phyloP scores from a whole-genome alignment of 1,140 invertebrate genomes.

The Drosophila sechellia region DNA sequence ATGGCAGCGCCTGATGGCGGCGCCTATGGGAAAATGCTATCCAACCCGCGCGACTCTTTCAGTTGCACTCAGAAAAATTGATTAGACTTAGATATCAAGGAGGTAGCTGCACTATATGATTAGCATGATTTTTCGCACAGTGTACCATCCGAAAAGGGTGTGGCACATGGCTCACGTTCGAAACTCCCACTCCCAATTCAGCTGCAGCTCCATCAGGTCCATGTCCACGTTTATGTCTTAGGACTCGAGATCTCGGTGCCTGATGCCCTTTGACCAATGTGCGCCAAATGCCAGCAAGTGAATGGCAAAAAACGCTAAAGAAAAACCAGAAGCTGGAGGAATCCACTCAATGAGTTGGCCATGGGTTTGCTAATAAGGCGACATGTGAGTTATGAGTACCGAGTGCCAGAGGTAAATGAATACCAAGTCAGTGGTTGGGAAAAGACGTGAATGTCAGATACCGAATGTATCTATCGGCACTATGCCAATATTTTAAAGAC shows the following conservation, averaged over 20 bases:
- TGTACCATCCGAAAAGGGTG: slow-evolving; percentile 2
- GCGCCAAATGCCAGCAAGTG: slow-evolving; percentile 46
- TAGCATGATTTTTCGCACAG: not conserved
- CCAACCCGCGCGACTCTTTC: not conserved
- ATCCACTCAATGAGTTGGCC: slow-evolving; percentile 22
- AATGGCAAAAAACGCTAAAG: slow-evolving; percentile 11
- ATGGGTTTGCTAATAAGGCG: slow-evolving; percentile 11
- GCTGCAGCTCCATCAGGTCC: slow-evolving; percentile 11
- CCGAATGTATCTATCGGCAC: not conserved
- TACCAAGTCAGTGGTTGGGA: slow-evolving; percentile 1
- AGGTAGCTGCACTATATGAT: not conserved
- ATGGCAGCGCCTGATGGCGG: slow-evolving; percentile 58
- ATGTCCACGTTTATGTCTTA: slow-evolving; percentile 31
- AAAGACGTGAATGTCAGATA: slow-evolving; percentile 8
- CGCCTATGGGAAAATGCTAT: slow-evolving; percentile 64
- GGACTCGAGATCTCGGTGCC: slow-evolving; percentile 10
- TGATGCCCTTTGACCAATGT: slow-evolving; percentile 40
- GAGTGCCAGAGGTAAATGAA: slow-evolving; percentile 5
- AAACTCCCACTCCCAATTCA: not conserved
- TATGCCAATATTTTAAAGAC: not conserved
- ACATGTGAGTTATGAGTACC: slow-evolving; percentile 15
- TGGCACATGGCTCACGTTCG: slow-evolving; percentile 21
- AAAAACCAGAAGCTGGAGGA: slow-evolving; percentile 24
- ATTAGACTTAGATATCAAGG: not conserved
- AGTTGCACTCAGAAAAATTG: slow-evolving; percentile 9